Evolutionary conservation across 2,888 invertebrate species (phyloP), one percentile per base, ranked within the genome.

Genomic region (Aphidoletes aphidimyza): DNA sequence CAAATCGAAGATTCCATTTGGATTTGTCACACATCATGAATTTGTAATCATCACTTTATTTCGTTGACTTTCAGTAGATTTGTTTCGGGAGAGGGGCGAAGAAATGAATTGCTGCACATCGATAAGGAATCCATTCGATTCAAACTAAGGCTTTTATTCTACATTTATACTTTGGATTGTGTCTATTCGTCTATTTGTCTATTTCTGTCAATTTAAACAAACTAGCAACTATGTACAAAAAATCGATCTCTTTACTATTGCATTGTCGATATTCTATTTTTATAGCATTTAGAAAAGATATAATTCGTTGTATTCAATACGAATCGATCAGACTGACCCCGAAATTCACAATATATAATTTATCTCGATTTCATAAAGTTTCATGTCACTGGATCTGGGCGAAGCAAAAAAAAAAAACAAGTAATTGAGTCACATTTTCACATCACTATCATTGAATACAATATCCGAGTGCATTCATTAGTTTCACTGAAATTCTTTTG

Each of bases 111-210:
- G n/a, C n/a, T n/a, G n/a, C n/a, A n/a, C n/a, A n/a, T n/a, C n/a
- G n/a, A 1, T 54, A 30, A 19, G 54, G 26, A 54, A 54, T 69
- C 34, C 26, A 5, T 22, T 54, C 22, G 30, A 30, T 30, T 30
- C 30, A 69, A 69, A 69, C 14, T 69, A 47, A 30, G 9, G 30
- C 6, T 42, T 69, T 69, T 69, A 69, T 30, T 69, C 30, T 26
- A 69, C 17, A 69, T 69, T 42, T 69, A 69, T 69, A 34, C 69
- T 69, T 69, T 69, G 69, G 69, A 69, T 30, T 69, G 69, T 69
- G 11, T 30, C 2, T 34, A 3, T 19, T 14, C 54, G 30, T 69
- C 69, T 69, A 69, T 69, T n/a, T n/a, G n/a, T n/a, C n/a, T n/a
- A n/a, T n/a, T n/a, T n/a, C n/a, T n/a, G n/a, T n/a, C n/a, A n/a